Evolutionary conservation across 2,797 vertebrate species (phyloP).

Genomic region (Zenarchopterus dispar): DNA sequence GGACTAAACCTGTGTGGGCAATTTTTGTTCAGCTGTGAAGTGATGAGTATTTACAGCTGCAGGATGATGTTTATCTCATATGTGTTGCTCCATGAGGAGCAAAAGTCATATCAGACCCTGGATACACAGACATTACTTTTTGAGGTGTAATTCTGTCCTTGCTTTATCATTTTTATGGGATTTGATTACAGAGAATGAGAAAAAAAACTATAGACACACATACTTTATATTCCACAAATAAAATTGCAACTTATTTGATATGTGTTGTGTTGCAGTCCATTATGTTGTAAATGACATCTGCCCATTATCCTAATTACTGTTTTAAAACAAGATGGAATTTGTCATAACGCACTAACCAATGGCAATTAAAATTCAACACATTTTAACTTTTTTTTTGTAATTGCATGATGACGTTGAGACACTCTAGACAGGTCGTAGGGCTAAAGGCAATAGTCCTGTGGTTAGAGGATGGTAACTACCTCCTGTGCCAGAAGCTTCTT

Average conservation of each 20-base stretch:
- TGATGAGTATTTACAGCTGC: slow-evolving; percentile 5
- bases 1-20: neutral
- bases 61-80: neutral
- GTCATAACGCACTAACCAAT: neutral
- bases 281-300: too few relatives aligned
- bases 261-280: too few relatives aligned
- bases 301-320: neutral
- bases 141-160: too few relatives aligned
- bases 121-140: too few relatives aligned
- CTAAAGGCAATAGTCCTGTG: slow-evolving; percentile 64
- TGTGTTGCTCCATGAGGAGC: neutral
- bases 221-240: too few relatives aligned
- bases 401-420: slow-evolving; percentile 40
- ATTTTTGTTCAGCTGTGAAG: neutral
- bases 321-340: neutral
- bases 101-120: neutral
- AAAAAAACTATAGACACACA: too few relatives aligned
- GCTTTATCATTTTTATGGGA: too few relatives aligned
- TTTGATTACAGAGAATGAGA: too few relatives aligned
- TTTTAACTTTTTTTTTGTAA: slow-evolving; percentile 38
- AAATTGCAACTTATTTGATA: too few relatives aligned
- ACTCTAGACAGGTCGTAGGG: slow-evolving; percentile 54
- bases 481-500: slow-evolving; percentile 72
- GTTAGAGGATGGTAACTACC: slow-evolving; percentile 75
- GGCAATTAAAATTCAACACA: slow-evolving; percentile 20